Evolutionary conservation across 2,113 vertebrate genomes (phyloP).

Genomic region (Platysternon megacephalum): DNA sequence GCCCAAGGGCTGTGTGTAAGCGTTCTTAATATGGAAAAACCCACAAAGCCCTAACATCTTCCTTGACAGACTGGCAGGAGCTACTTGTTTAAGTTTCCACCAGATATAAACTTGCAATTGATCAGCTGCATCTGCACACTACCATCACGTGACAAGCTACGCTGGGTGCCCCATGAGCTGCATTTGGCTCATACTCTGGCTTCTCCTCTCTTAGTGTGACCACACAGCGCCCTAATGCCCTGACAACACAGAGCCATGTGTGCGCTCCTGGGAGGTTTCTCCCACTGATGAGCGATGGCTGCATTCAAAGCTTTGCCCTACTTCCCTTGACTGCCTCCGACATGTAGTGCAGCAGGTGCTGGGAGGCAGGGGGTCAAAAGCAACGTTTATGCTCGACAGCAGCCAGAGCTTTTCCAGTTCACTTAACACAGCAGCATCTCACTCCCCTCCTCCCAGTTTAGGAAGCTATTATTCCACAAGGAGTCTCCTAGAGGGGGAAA

Average conservation of each 20-base stretch:
- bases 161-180: background rate
- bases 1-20: rapidly evolving
- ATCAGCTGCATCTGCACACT: background rate
- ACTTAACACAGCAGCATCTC: background rate
- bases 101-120: rapidly evolving
- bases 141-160: background rate
- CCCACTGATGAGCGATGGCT: rapidly evolving
- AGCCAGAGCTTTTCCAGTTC: background rate
- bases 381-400: rapidly evolving
- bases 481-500: background rate
- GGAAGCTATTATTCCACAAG: background rate
- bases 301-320: background rate
- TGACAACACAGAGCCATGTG: rapidly evolving
- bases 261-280: background rate
- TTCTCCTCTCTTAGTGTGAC: background rate
- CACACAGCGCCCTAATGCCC: background rate
- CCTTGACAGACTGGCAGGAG: background rate
- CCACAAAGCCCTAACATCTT: background rate
- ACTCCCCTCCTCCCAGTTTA: background rate
- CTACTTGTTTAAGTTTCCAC: background rate
- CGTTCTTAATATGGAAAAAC: background rate
- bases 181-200: background rate
- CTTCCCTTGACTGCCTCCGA: background rate
- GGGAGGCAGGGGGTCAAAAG: background rate
- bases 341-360: rapidly evolving